Conservation (phyloP, 2,797 vertebrate species). For the Rhadinocentrus ornatus region DNA sequence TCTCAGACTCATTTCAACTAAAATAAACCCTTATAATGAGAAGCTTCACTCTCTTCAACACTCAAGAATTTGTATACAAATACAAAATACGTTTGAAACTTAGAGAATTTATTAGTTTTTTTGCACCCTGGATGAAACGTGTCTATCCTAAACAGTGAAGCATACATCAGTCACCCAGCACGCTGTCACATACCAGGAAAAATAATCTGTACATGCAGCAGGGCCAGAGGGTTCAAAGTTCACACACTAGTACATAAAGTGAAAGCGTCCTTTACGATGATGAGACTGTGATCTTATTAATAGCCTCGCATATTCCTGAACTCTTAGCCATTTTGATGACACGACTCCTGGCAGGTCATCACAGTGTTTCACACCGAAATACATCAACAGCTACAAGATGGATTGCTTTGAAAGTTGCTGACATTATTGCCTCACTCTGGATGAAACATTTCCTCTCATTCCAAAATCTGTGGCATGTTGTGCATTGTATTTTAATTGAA, state of each 20-base stretch:
- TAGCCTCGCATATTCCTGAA: not conserved
- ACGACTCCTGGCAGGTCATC: not conserved
- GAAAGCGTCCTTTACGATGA: not conserved
- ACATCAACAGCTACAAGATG: slow-evolving; percentile 2
- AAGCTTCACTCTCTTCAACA: slow-evolving; percentile 15
- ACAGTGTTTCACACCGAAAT: slow-evolving; percentile 10
- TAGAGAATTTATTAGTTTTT: not conserved
- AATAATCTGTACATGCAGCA: slow-evolving; percentile 2
- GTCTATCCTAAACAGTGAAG: slow-evolving; percentile 41
- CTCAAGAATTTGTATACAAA: slow-evolving; percentile 23
- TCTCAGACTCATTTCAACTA: slow-evolving; percentile 10
- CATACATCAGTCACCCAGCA: not conserved
- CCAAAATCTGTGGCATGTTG: not conserved
- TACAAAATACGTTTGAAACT: slow-evolving; percentile 2
- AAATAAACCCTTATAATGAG: slow-evolving; percentile 27
- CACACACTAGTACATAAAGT: not conserved
- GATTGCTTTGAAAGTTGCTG: slow-evolving; percentile 16
- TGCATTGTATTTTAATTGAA: slow-evolving; percentile 1
- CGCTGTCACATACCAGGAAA: not conserved
- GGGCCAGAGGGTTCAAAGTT: not conserved
- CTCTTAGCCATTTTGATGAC: not conserved
- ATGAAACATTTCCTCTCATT: slow-evolving; percentile 12
- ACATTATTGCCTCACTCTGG: not conserved
- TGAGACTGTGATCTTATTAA: not conserved
- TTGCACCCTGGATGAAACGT: not conserved